Conservation (phyloP, 1,140 invertebrate genomes). For the Ostrea edulis region DNA sequence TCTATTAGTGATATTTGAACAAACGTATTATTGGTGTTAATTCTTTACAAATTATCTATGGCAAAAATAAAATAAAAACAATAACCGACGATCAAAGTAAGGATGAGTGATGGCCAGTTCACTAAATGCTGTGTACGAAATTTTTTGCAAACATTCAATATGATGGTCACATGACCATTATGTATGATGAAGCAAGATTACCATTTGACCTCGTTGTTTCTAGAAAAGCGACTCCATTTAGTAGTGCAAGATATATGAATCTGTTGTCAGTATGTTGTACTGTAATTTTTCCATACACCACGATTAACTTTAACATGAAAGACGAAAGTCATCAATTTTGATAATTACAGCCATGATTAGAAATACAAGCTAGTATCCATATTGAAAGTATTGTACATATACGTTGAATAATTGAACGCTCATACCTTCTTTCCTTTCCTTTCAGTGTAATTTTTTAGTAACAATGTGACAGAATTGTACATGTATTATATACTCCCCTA, state of each 20-base stretch:
- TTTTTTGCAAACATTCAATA: background rate
- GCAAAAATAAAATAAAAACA: background rate
- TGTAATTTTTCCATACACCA: background rate
- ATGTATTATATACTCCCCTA: background rate
- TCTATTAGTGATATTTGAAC: background rate
- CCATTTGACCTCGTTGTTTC: background rate
- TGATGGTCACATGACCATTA: background rate
- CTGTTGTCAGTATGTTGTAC: background rate
- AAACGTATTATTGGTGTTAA: background rate
- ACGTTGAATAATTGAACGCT: background rate
- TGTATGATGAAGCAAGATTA: background rate
- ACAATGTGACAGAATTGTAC: background rate
- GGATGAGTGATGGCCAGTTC: background rate
- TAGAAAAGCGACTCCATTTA: background rate
- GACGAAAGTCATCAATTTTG: background rate
- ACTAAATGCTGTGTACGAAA: background rate
- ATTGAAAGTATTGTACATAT: background rate
- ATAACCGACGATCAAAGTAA: background rate
- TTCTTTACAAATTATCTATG: background rate
- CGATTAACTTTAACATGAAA: background rate
- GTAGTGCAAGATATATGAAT: background rate
- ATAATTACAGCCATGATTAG: background rate
- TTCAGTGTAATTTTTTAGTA: background rate
- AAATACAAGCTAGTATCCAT: background rate
- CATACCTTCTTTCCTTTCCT: conserved; percentile 1